Evolutionary conservation across 2,888 invertebrate genomes (phyloP), one percentile per base, ranked within the genome.

Genomic region (Cotesia congregata): DNA sequence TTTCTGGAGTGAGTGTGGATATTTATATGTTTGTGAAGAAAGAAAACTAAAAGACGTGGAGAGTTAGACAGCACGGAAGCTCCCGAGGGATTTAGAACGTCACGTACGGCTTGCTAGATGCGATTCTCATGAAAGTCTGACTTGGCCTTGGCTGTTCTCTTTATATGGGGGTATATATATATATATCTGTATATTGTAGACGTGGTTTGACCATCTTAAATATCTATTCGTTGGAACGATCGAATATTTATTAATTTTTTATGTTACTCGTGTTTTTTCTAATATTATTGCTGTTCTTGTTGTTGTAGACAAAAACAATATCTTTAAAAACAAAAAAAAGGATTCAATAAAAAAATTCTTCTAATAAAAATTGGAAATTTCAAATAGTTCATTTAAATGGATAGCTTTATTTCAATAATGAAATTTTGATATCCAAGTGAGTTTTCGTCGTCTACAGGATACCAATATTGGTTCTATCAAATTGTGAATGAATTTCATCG

Each of bases 401-500:
- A 6, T 65, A 30, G 20, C 30, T 65, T 65, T 65, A 30, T 65
- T 62, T 17, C 6, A 65, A 65, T 65, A 65, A 65, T 65, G 65
- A 65, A 65, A 65, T 65, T 65, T 65, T 65, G 6, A 65, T 65
- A 65, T 65, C 9, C 65, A 65, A 30, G 50, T 65, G 20, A 65
- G 65, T 65, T 65, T 20, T 20, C 38, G 64, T 67, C 67, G 67
- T 59, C 59, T 41, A 67, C 20, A 60, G 73, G 38, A 65, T 62
- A 67, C 60, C 74, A 74, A 74, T 74, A 74, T 73, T 73, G 59
- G 73, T 73, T 73, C 50, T 60, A 73, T 73, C 65, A 65, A 67
- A 65, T 59, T 50, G 50, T 50, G 50, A 70, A 75, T 71, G 75
- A 75, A 67, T 71, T 75, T 75, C 75, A 75, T 75, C 70, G 70